phyloP scores from a whole-genome alignment of 2,888 invertebrate genomes.

The Parelbella ahira region DNA sequence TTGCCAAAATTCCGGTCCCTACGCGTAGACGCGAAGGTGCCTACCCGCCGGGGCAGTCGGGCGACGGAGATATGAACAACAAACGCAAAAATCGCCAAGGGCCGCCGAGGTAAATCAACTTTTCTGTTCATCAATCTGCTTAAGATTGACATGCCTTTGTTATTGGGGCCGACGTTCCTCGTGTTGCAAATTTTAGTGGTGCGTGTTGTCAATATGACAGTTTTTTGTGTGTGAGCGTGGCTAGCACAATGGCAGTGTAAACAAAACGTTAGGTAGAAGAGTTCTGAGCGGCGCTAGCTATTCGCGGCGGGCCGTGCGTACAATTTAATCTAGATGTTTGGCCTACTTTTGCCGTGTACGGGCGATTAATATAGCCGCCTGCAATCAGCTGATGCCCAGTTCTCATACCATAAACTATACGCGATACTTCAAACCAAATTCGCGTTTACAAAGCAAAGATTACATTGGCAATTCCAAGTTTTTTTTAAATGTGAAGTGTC shows the following conservation, averaged over 20 bases:
- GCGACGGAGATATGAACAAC: slow-evolving; percentile 86
- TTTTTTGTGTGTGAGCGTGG: slow-evolving; percentile 45
- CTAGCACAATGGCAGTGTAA: slow-evolving; percentile 58
- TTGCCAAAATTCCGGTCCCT: slow-evolving; percentile 92
- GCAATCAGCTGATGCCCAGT: slow-evolving; percentile 74
- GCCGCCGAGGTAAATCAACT: slow-evolving; percentile 83
- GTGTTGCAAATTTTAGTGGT: slow-evolving; percentile 50
- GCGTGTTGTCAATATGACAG: slow-evolving; percentile 58
- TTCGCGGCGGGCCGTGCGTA: slow-evolving; percentile 51
- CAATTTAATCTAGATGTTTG: slow-evolving; percentile 67
- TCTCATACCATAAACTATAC: slow-evolving; percentile 46
- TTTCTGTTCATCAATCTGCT: slow-evolving; percentile 51
- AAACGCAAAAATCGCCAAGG: slow-evolving; percentile 92
- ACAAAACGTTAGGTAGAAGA: slow-evolving; percentile 53
- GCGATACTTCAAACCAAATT: slow-evolving; percentile 8
- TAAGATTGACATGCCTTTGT: slow-evolving; percentile 73
- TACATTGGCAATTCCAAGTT: slow-evolving; percentile 30
- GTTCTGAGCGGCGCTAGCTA: slow-evolving; percentile 44
- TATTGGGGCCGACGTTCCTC: slow-evolving; percentile 51
- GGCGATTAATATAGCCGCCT: slow-evolving; percentile 74
- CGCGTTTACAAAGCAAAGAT: slow-evolving; percentile 1
- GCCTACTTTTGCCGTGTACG: slow-evolving; percentile 72
- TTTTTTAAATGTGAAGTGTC: slow-evolving; percentile 30
- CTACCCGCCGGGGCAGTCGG: slow-evolving; percentile 85
- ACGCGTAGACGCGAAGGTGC: slow-evolving; percentile 90